These are phyloP conservation scores for Platycercus adscitus DNA, from an alignment of 2,113 vertebrate genomes.

Conservation along the genomic window DNA sequence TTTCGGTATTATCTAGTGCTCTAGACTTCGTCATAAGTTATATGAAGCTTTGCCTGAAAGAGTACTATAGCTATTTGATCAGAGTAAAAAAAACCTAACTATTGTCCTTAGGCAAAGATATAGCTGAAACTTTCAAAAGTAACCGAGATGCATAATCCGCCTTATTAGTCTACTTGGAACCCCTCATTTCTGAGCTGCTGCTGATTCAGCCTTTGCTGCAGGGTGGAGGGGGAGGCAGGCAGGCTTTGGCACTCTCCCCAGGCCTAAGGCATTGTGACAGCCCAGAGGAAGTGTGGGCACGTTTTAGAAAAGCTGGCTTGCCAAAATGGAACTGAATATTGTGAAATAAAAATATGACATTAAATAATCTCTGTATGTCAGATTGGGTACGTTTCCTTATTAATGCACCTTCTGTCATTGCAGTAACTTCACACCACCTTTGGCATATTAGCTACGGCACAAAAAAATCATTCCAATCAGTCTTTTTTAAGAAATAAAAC, in stretches of 20 bases:
- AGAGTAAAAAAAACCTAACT: neutral
- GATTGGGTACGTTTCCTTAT: neutral
- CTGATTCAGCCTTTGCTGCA: neutral
- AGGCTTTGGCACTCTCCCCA: neutral
- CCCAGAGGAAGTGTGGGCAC: neutral
- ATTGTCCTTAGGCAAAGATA: neutral
- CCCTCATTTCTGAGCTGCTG: neutral
- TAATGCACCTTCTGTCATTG: neutral
- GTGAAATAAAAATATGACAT: neutral
- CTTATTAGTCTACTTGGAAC: neutral
- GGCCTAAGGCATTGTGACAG: neutral
- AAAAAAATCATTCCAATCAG: neutral
- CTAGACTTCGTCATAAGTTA: neutral
- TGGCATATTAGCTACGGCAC: neutral
- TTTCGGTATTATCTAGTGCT: neutral
- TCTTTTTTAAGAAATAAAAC: neutral
- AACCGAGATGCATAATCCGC: neutral
- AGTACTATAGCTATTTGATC: neutral
- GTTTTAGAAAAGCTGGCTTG: neutral
- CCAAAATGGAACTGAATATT: neutral
- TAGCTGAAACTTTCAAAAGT: neutral
- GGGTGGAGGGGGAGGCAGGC: neutral
- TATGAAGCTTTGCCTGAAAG: neutral
- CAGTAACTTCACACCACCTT: neutral
- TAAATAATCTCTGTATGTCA: neutral